Evolutionary conservation across 2,888 invertebrate species (phyloP), one percentile per base, ranked within the genome.

Genomic region (Cephus sareptanus): DNA sequence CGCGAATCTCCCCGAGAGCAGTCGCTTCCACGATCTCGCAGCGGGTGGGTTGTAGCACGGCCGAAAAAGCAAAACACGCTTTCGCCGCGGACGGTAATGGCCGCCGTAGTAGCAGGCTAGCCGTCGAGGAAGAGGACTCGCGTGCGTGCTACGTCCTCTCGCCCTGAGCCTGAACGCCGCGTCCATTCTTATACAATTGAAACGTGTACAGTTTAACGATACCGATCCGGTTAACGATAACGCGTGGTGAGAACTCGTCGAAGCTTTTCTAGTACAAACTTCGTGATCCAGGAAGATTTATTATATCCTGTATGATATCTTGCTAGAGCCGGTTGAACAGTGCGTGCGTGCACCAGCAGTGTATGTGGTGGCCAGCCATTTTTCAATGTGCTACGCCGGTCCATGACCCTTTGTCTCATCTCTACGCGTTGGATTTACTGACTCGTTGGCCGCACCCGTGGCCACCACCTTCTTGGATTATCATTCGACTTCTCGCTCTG

Each of bases 1-100:
- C 85, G 84, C 85, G 84, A 85, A 82, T 86, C 85, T 85, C 82
- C 56, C 85, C 84, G 85, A 86, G 85, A 82, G 77, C 85, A 85
- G 85, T 85, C 85, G 85, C 83, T 83, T 80, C 79, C 80, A 83
- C 83, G 84, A 79, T 81, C 74, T 83, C 85, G 86, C 79, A 80
- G 83, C 79, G 84, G 85, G 81, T 83, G 82, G 78, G 84, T 83
- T 81, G 81, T 75, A 78, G 83, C 73, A 77, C 79, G 78, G 75
- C 34, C 13, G 56, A 68, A 40, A 40, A 35, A 75, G 23, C 35
- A 69, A 79, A 23, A 80, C 80, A 81, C 76, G 71, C 76, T 13
- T 34, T 37, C 76, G 56, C 56, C 40, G 23, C 75, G 68, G 37
- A 37, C 73, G 79, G 80, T 85, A 85, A 85, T 85, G 85, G 85